phyloP scores from a whole-genome alignment of 2,888 invertebrate species.

The Orthosia gothica region DNA sequence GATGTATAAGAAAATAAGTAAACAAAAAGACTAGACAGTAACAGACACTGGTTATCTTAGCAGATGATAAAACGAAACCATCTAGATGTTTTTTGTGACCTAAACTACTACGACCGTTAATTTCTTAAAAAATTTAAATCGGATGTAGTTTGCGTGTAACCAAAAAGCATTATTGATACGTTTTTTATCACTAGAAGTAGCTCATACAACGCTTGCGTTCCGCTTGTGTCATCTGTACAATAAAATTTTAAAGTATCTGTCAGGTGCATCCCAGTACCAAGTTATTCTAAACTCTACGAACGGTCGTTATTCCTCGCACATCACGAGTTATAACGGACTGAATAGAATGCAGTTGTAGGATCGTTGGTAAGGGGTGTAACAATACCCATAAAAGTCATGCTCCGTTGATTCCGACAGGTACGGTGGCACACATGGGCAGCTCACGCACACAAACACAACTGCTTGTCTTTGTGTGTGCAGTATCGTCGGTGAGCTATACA shows the following conservation, averaged over 20 bases:
- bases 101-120: not conserved
- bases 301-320: constrained; percentile 37
- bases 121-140: no score
- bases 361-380: constrained; percentile 79
- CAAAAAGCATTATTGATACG: constrained; percentile 1
- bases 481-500: constrained; percentile 63
- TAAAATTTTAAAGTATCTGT: constrained; percentile 53
- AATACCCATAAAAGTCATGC: constrained; percentile 81
- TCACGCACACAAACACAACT: constrained; percentile 50
- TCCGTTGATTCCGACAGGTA: constrained; percentile 83
- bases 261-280: constrained; percentile 60
- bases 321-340: constrained; percentile 43
- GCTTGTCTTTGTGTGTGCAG: constrained; percentile 46
- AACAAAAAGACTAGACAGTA: no score
- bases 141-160: not conserved
- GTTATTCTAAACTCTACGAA: constrained; percentile 20
- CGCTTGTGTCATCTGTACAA: constrained; percentile 40
- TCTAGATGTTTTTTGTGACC: no score
- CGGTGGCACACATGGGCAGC: constrained; percentile 65
- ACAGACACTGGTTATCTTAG: no score
- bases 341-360: constrained; percentile 63
- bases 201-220: constrained; percentile 13
- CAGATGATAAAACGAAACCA: no score
- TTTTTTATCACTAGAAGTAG: constrained; percentile 7
- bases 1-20: not conserved